Conservation (phyloP, 2,113 vertebrate species). For the Brachionichthys hirsutus region DNA sequence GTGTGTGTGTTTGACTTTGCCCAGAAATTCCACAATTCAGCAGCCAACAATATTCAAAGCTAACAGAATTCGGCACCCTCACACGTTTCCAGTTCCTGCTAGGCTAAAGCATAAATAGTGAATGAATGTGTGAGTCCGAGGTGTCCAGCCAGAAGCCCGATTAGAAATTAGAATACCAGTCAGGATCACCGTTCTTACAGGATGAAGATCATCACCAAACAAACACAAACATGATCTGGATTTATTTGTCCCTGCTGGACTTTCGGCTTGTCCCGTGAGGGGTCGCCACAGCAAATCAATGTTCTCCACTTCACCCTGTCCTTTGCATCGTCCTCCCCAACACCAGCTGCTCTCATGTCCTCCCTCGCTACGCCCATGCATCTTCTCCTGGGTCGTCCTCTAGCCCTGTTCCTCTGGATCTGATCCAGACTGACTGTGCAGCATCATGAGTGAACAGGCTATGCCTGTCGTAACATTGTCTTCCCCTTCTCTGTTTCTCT, state of each 20-base stretch:
- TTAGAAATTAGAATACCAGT: slow-evolving; percentile 70
- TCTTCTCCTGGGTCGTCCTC: too few species aligned
- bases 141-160: slow-evolving; percentile 48
- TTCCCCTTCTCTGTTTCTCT: slow-evolving; percentile 15
- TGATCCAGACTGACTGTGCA: slow-evolving; percentile 8
- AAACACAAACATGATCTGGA: slow-evolving; percentile 32
- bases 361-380: too few species aligned
- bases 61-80: slow-evolving; percentile 13
- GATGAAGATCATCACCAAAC: slow-evolving; percentile 52
- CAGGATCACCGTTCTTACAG: slow-evolving; percentile 55
- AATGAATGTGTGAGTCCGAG: slow-evolving; percentile 9
- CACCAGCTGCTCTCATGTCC: too few species aligned
- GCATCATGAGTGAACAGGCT: background rate
- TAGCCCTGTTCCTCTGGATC: too few species aligned
- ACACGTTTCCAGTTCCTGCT: slow-evolving; percentile 17
- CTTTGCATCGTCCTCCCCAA: too few species aligned
- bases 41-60: slow-evolving; percentile 28
- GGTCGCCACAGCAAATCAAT: too few species aligned
- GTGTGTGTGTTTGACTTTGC: background rate
- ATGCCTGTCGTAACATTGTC: slow-evolving; percentile 4
- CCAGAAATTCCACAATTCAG: slow-evolving; percentile 6
- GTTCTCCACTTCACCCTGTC: too few species aligned
- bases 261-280: too few species aligned
- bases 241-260: background rate
- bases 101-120: slow-evolving; percentile 13